Base-by-base conservation (phyloP, 2,797 vertebrate species). In the Eupleurogrammus muticus region DNA sequence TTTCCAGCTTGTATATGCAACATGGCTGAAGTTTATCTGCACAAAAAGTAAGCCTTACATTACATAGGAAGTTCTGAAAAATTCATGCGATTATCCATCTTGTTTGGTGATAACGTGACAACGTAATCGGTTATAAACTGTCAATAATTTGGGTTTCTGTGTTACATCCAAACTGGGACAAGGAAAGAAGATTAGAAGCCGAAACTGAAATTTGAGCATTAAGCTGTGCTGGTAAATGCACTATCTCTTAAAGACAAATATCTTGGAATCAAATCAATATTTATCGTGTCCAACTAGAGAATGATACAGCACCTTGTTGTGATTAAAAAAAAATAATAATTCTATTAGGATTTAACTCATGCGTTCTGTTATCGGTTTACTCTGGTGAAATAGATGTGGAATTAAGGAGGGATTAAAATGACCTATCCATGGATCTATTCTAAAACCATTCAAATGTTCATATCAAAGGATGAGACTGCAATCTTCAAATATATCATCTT, bases 281-380 rank as follows among this genome's bases (percentile, higher is more conserved):
- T 55, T 67, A 63, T 64, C 24, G 73, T 28, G 48, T 36, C 12
- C 11, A 32, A 9, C 52, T 9, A 17, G 34, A 46, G 44, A 59
- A 19, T 42, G 58, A 66, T 71, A 58, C 6, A 16, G 34, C 40
- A 56, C 55, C 40, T 67, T 64, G 40, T 42, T 20, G 24, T 35
- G 11, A 34, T 60, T n/a, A n/a, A n/a, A n/a, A n/a, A n/a, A 21
- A 61, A 69, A 75, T 3, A 65, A 64, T 17, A 69, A 74, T 51
- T 19, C 17, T 53, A 9, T 70, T 79, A 53, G 42, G 35, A 61
- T 50, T 70, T 20, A 68, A 56, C 20, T 34, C 46, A 73, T 21
- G 34, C 28, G 35, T 44, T 42, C 34, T 48, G 21, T 55, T 64
- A 44, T 80, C 71, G 77, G 73, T 85, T 75, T 59, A 72, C 11